phyloP scores from a whole-genome alignment of 2,888 invertebrate species.

The Keiferia lycopersicella region DNA sequence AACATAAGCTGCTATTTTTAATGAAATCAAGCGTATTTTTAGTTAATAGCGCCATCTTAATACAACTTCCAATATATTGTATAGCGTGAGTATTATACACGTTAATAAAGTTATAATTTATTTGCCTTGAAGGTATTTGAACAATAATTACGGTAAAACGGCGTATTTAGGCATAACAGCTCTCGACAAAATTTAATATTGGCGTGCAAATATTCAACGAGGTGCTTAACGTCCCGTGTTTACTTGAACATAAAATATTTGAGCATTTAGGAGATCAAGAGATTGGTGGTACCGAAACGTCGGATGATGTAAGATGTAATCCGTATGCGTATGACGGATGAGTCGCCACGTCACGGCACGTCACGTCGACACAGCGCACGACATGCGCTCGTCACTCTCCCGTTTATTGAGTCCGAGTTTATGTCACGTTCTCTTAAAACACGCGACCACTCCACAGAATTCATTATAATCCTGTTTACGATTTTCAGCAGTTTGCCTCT shows the following conservation, averaged over 20 bases:
- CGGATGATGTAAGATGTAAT: slow-evolving; percentile 13
- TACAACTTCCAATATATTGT: not conserved
- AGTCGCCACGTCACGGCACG: slow-evolving; percentile 31
- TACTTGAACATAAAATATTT: slow-evolving; percentile 31
- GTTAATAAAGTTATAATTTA: not conserved
- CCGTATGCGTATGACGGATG: slow-evolving; percentile 50
- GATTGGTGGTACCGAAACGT: not conserved
- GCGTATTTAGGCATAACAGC: not conserved
- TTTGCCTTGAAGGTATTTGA: not conserved
- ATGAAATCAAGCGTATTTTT: slow-evolving; percentile 20
- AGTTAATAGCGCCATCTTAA: not conserved
- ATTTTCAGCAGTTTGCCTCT: slow-evolving; percentile 43
- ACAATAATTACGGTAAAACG: not conserved
- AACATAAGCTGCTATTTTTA: slow-evolving; percentile 52
- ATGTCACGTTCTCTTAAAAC: slow-evolving; percentile 54
- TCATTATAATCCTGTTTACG: slow-evolving; percentile 55
- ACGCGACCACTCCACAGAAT: slow-evolving; percentile 52
- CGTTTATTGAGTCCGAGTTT: slow-evolving; percentile 60
- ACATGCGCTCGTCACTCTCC: slow-evolving; percentile 45
- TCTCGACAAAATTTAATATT: slow-evolving; percentile 31
- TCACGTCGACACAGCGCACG: slow-evolving; percentile 24
- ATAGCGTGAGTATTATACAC: not conserved
- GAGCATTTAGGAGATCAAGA: slow-evolving; percentile 31
- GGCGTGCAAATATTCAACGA: slow-evolving; percentile 39
- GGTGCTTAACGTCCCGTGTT: slow-evolving; percentile 27